Base-by-base conservation (phyloP, 2,113 vertebrate genomes). In the Marmota flaviventris region DNA sequence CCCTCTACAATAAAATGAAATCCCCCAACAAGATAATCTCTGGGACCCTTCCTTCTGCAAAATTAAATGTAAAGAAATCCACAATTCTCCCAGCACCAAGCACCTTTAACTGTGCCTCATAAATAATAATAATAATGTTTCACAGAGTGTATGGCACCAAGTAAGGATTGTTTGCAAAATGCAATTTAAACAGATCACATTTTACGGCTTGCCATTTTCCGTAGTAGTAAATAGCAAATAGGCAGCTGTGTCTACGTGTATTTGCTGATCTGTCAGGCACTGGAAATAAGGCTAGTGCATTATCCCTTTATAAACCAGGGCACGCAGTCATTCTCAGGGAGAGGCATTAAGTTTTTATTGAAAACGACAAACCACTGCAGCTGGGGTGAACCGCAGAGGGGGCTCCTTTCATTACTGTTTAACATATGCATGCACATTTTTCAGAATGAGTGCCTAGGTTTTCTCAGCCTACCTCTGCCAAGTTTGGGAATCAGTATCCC, bases 231-330 rank as follows among this genome's bases (percentile, higher is more conserved):
- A 98, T 90, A 97, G 96, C 91, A 96, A 97, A 98, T 97, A 98
- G 97, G 93, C 97, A 97, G 89, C 98, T 97, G 92, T 97, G 96
- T 92, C 96, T 96, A 95, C 22, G 22, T 93, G 93, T 85, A 96
- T 98, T 97, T 97, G 97, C 96, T 98, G 96, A 98, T 97, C 95
- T 98, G 97, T 98, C 97, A 98, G 92, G 92, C 96, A 79, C 13
- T 97, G 76, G 81, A 98, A 98, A 97, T 97, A 96, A 97, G 90
- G 72, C 85, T 95, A 67, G 85, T 53, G 39, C 63, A 70, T 92
- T 95, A 95, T 85, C n/a, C 92, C 53, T 92, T 97, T 97, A 96
- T 89, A 97, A 98, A 96, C 88, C 86, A 96, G 81, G 83, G 70
- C 95, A 97, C 9, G 20, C 53, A 69, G 91, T 95, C 93, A 88